These are phyloP conservation scores for Leptinotarsa texana DNA, from an alignment of 1,140 invertebrate species.

Conservation along the genomic window DNA sequence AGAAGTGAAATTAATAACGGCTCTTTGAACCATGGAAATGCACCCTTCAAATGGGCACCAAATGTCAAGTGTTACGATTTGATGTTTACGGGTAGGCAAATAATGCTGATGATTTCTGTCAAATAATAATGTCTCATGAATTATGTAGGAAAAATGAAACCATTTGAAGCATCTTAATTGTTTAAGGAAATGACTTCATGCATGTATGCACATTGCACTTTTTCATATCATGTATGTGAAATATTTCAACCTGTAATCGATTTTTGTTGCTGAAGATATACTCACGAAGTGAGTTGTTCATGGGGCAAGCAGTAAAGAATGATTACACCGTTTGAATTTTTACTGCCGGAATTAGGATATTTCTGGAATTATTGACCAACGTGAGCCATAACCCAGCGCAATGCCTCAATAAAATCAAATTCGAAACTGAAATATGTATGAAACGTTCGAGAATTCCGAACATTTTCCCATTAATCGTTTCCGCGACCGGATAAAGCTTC, in stretches of 20 bases:
- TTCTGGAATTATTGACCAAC: slow-evolving; percentile 20
- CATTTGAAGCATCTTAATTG: too few species aligned
- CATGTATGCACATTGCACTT: too few species aligned
- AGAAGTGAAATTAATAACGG: too few species aligned
- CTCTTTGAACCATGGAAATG: too few species aligned
- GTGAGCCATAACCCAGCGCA: not conserved
- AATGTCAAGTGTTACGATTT: too few species aligned
- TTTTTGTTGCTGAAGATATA: not conserved
- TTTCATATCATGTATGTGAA: too few species aligned
- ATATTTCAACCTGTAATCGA: not conserved
- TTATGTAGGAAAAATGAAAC: not conserved
- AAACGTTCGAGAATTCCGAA: slow-evolving; percentile 4
- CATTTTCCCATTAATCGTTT: not conserved
- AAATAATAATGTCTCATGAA: too few species aligned
- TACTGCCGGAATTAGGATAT: slow-evolving; percentile 20
- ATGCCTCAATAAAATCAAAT: slow-evolving; percentile 17
- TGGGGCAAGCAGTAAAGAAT: slow-evolving; percentile 19
- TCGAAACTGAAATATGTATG: slow-evolving; percentile 24
- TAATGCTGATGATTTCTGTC: too few species aligned
- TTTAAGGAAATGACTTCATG: too few species aligned
- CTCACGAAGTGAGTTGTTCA: slow-evolving; percentile 11
- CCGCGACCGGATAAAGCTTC: too few species aligned
- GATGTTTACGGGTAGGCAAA: too few species aligned
- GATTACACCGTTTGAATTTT: slow-evolving; percentile 23
- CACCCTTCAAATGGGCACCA: too few species aligned